Evolutionary conservation across 2,797 vertebrate genomes (phyloP), one percentile per base, ranked within the genome.

Genomic region (Etheostoma nigrum): DNA sequence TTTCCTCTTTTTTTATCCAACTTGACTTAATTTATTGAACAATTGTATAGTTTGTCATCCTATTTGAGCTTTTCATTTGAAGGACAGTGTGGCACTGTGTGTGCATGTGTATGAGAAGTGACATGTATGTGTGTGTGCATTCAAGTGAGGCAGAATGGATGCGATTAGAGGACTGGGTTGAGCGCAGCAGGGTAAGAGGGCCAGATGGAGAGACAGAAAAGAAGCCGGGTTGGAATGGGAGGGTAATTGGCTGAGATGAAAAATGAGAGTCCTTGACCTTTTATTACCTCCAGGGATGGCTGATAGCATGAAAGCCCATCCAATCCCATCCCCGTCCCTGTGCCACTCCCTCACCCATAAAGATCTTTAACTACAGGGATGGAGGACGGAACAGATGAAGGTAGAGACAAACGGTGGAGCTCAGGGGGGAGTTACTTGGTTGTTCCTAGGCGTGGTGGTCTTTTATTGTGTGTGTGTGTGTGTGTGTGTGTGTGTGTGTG

Each of bases 221-320:
- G 36, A 76, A 78, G 83, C 52, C 30, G 49, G 67, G 67, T 66
- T 78, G 68, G 68, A 86, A 85, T 73, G 72, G 78, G 71, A 86
- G 85, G 85, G 85, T 93, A 93, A 95, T 93, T 93, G 92, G 82
- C 82, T 88, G 82, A 67, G 88, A 93, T 94, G 94, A 95, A 93
- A 94, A 94, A 95, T 94, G 92, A 89, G 92, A 93, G 89, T 94
- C 94, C 94, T 94, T 95, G 94, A 94, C 94, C 94, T 89, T 90
- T 84, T 84, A 78, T 92, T 91, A 88, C 90, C 92, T 90, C 89
- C 66, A 81, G 91, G 88, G 91, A 92, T 64, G 84, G 89, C 81
- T 91, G 92, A 94, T 89, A 91, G 88, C 77, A 83, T 74, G 82
- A 90, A 85, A 89, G 85, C 78, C 78, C 85, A 87, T 88, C 90